phyloP scores from a whole-genome alignment of 2,797 vertebrate genomes.

The Sebastiscus albofasciatus region DNA sequence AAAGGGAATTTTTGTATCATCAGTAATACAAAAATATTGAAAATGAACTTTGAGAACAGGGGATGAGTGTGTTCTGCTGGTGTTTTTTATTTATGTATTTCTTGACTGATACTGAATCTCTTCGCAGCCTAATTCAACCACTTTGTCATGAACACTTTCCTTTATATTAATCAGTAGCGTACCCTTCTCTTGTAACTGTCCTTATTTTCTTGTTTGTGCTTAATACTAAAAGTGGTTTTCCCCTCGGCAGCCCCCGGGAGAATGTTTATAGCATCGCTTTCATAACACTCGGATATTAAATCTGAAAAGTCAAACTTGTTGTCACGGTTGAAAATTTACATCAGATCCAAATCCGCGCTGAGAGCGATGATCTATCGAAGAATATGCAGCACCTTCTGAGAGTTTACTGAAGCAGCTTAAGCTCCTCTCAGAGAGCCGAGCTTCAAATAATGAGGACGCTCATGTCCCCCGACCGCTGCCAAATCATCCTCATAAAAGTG shows the following conservation, averaged over 20 bases:
- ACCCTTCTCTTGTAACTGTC: neutral
- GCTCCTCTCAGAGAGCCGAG: neutral
- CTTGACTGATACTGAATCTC: neutral
- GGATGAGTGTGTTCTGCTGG: neutral
- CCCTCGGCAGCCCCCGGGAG: neutral
- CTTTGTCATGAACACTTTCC: neutral
- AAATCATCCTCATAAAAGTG: conserved; percentile 21
- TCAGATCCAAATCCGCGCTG: neutral
- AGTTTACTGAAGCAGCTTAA: neutral
- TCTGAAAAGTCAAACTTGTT: neutral
- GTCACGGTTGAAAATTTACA: neutral
- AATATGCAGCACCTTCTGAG: neutral
- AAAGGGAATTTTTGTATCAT: neutral
- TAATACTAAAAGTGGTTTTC: neutral
- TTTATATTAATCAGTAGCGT: too few species aligned
- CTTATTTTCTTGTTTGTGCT: neutral
- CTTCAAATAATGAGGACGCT: conserved; percentile 29
- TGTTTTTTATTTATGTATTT: neutral
- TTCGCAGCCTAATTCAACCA: neutral
- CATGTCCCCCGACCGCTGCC: conserved; percentile 12
- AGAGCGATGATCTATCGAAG: neutral
- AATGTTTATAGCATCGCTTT: neutral
- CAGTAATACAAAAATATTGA: neutral
- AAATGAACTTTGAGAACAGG: neutral
- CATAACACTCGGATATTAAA: neutral